These are phyloP conservation scores for Scelioninae gen. 1 DNA, from an alignment of 2,888 invertebrate genomes.

Conservation along the genomic window DNA sequence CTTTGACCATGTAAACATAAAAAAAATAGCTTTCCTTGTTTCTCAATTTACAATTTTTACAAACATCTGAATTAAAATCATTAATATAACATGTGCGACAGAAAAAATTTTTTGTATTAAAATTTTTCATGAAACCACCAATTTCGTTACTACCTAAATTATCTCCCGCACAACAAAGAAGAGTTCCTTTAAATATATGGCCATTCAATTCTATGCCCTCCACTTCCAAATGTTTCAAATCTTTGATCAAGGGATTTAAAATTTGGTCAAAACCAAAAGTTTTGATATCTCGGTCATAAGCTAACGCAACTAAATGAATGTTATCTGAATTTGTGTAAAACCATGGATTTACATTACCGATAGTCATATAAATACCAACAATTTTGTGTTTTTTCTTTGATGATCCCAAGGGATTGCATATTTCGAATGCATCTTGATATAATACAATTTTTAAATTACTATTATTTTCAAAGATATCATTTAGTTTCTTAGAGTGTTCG, in stretches of 20 bases:
- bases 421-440: constrained; percentile 31
- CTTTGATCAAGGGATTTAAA: constrained; percentile 7
- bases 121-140: constrained; percentile 70
- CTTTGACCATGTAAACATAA: constrained; percentile 17
- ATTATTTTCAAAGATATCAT: constrained; percentile 2
- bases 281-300: constrained; percentile 51
- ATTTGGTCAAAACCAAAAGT: constrained; percentile 1
- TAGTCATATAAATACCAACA: constrained; percentile 16
- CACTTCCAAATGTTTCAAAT: constrained; percentile 60
- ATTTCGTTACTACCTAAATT: constrained; percentile 38
- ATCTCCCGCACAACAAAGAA: constrained; percentile 27
- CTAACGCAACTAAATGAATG: constrained; percentile 30
- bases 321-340: constrained; percentile 16
- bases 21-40: constrained; percentile 25
- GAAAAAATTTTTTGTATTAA: constrained; percentile 51
- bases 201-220: constrained; percentile 25
- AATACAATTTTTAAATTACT: constrained; percentile 24
- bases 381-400: constrained; percentile 32
- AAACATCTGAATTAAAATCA: constrained; percentile 40
- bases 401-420: constrained; percentile 21
- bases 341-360: constrained; percentile 24
- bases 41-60: constrained; percentile 25
- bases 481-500: not conserved
- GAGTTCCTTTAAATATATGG: constrained; percentile 18
- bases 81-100: constrained; percentile 36